Conservation (phyloP, 2,797 vertebrate genomes). For the Hylomyscus alleni region DNA sequence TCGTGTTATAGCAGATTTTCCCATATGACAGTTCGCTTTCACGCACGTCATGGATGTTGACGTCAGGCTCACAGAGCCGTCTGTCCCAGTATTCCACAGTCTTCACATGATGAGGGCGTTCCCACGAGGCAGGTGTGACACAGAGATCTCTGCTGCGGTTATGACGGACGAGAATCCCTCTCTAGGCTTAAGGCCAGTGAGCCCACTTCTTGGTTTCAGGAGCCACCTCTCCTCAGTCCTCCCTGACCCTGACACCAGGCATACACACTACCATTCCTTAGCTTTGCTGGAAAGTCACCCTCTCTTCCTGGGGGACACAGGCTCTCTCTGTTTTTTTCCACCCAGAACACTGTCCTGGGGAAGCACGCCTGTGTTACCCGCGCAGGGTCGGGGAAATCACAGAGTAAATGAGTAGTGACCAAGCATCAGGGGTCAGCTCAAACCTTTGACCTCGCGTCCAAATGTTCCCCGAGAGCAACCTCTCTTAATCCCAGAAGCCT, state of each 20-base stretch:
- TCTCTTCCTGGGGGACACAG: neutral
- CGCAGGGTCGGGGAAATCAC: neutral
- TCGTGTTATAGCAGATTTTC: neutral
- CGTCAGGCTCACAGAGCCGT: neutral
- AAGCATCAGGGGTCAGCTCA: neutral
- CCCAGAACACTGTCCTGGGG: neutral
- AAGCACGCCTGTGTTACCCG: neutral
- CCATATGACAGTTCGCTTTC: neutral
- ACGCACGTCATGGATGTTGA: neutral
- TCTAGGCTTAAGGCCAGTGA: neutral
- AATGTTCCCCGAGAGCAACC: neutral
- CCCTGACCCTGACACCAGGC: neutral
- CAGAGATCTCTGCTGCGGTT: neutral
- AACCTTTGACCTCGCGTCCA: neutral
- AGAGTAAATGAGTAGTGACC: neutral
- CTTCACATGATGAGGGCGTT: neutral
- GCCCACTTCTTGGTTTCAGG: neutral
- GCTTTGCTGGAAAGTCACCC: conserved; percentile 25
- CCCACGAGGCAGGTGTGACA: neutral
- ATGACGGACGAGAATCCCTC: neutral
- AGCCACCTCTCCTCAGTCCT: neutral
- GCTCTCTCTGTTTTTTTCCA: neutral
- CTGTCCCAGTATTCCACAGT: neutral
- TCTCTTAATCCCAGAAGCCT: neutral
- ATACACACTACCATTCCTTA: neutral